Evolutionary conservation across 1,140 invertebrate species (phyloP).

Genomic region (Temnothorax longispinosus): DNA sequence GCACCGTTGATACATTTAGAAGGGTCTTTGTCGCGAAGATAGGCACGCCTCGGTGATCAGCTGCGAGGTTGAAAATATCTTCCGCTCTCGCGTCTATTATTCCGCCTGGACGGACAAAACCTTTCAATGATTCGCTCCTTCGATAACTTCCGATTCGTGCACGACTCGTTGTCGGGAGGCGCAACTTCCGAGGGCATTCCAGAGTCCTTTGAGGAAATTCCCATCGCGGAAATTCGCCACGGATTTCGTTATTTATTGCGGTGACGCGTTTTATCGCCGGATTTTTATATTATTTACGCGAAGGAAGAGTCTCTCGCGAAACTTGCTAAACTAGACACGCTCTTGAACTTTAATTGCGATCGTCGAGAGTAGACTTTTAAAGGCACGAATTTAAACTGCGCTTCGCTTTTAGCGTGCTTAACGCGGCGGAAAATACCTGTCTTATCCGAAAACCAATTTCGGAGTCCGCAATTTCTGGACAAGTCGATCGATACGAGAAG

Average conservation of each 20-base stretch:
- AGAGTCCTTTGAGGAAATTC: neutral
- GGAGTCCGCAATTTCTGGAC: conserved; percentile 21
- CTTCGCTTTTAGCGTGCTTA: conserved; percentile 22
- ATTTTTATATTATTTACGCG: conserved; percentile 25
- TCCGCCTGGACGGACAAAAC: neutral
- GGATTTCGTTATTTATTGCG: neutral
- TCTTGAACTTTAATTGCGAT: conserved; percentile 44
- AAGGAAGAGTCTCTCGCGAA: neutral
- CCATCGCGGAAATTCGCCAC: neutral
- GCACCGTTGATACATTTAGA: conserved; percentile 3
- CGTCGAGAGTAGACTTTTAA: neutral
- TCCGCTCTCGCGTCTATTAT: conserved; percentile 27
- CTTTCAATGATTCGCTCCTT: neutral
- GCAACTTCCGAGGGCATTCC: neutral
- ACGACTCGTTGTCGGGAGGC: neutral
- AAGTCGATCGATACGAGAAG: conserved; percentile 20
- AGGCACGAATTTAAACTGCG: conserved; percentile 23
- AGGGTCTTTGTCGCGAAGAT: neutral
- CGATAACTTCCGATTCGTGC: conserved; percentile 29
- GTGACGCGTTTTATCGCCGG: neutral
- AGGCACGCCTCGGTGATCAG: conserved; percentile 23
- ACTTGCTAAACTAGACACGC: neutral
- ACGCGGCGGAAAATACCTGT: conserved; percentile 45
- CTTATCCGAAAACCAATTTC: conserved; percentile 50
- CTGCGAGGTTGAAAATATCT: conserved; percentile 28